A percentile compares a stretch with the other conserved stretches of the same genome.
Conservation (phyloP, 35 echinoderm and acorn worm species). For the Ophioderma brevispina region DNA sequence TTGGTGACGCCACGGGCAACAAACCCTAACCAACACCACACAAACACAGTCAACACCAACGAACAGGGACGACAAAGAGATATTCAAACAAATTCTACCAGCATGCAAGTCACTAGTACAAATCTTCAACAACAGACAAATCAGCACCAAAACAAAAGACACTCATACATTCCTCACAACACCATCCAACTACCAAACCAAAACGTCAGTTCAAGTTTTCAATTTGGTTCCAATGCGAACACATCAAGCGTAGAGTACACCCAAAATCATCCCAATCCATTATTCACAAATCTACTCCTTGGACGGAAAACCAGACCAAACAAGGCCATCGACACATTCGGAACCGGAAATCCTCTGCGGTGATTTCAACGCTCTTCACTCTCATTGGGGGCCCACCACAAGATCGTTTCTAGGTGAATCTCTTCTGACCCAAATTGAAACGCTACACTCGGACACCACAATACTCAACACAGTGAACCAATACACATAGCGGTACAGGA, state of each 20-base stretch:
- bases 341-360: neutral
- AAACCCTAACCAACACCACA: neutral
- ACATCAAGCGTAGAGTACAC: neutral
- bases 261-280: neutral
- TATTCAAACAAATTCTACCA: neutral
- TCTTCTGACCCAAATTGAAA: slow-evolving; percentile 3
- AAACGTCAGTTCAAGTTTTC: neutral
- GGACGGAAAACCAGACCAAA: neutral
- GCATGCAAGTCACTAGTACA: neutral
- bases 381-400: neutral
- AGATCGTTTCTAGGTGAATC: neutral
- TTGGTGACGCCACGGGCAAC: too few relatives aligned
- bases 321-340: neutral
- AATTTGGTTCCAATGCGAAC: neutral
- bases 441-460: neutral
- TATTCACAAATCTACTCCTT: slow-evolving; percentile 10
- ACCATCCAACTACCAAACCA: slow-evolving; percentile 1
- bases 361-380: neutral
- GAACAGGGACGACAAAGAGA: neutral
- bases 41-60: neutral
- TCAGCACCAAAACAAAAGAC: neutral
- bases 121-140: neutral
- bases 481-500: slow-evolving; percentile 2
- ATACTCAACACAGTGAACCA: slow-evolving; percentile 22
- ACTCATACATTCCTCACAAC: neutral